Percentiles rank a stretch among this genome's conserved stretches.
These are phyloP conservation scores for Hemicrepidius hirtus DNA, from an alignment of 2,888 invertebrate genomes.

Conservation along the genomic window DNA sequence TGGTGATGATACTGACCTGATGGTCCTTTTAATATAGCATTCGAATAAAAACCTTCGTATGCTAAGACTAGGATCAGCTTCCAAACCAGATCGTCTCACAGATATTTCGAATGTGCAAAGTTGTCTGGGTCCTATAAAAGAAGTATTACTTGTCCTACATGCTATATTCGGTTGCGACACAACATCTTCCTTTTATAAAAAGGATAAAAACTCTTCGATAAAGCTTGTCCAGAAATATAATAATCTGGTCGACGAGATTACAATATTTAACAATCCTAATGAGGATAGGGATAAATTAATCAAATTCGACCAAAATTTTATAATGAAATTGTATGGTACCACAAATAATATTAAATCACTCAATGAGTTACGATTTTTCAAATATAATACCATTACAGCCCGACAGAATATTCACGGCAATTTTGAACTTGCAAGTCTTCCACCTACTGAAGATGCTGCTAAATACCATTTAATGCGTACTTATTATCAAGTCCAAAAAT, in stretches of 20 bases:
- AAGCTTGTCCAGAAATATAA: conserved; percentile 2
- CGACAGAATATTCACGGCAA: neutral
- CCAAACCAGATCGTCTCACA: neutral
- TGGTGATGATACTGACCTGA: neutral
- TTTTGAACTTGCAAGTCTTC: conserved; percentile 2
- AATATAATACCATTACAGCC: neutral
- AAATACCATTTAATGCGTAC: neutral
- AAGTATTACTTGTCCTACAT: conserved; percentile 7
- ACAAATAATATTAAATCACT: neutral
- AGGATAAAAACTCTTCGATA: neutral
- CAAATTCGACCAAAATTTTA: conserved; percentile 4
- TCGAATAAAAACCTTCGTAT: neutral
- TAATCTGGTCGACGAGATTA: neutral
- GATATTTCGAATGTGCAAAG: neutral
- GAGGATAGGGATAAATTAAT: conserved; percentile 8
- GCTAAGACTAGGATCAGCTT: conserved; percentile 5
- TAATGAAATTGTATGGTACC: conserved; percentile 2
- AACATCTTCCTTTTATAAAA: neutral
- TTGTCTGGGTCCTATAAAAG: neutral
- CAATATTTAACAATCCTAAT: too few species aligned
- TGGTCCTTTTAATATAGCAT: neutral
- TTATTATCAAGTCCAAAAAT: conserved; percentile 14
- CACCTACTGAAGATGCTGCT: neutral
- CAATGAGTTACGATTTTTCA: neutral
- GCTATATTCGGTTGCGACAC: neutral